Percentiles rank a stretch among this genome's conserved stretches.
These are phyloP conservation scores for Anagrus nilaparvatae DNA, from an alignment of 1,140 invertebrate genomes.

Conservation along the genomic window DNA sequence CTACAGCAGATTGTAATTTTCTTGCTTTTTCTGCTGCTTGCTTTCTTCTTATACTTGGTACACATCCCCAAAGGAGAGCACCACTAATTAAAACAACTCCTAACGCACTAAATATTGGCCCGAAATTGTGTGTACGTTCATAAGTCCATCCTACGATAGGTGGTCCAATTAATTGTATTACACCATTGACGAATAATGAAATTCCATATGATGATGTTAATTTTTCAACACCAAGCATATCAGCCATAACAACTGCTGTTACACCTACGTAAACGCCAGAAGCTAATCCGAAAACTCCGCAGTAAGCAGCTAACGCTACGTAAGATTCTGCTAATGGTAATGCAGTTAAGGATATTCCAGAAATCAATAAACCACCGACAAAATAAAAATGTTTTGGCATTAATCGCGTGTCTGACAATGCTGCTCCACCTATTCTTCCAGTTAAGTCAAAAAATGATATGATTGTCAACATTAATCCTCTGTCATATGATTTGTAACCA, in stretches of 20 bases:
- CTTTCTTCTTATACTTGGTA: constrained; percentile 55
- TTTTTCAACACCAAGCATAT: constrained; percentile 72
- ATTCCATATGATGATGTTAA: constrained; percentile 76
- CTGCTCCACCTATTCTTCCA: constrained; percentile 70
- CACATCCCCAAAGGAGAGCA: constrained; percentile 59
- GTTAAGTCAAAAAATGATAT: constrained; percentile 69
- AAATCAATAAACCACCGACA: constrained; percentile 63
- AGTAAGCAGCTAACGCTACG: constrained; percentile 50
- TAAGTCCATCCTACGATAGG: constrained; percentile 64
- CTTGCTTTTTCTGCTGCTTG: too few relatives aligned
- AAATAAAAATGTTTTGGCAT: constrained; percentile 75
- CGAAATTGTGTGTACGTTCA: constrained; percentile 53
- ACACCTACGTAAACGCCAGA: constrained; percentile 80
- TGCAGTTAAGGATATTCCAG: constrained; percentile 59
- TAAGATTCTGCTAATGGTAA: constrained; percentile 53
- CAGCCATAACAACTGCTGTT: constrained; percentile 75
- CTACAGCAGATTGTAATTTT: too few relatives aligned
- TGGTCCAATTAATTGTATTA: constrained; percentile 68
- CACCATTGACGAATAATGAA: constrained; percentile 71
- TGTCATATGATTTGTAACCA: constrained; percentile 56
- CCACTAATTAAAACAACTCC: constrained; percentile 65
- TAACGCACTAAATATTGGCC: constrained; percentile 58
- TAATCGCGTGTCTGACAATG: constrained; percentile 59
- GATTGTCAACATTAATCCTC: constrained; percentile 62
- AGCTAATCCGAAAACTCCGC: constrained; percentile 65